A percentile compares a stretch with the other conserved stretches of the same genome.
Evolutionary conservation across 2,888 invertebrate species (phyloP).

Genomic region (Caenorhabditis drosophilae): DNA sequence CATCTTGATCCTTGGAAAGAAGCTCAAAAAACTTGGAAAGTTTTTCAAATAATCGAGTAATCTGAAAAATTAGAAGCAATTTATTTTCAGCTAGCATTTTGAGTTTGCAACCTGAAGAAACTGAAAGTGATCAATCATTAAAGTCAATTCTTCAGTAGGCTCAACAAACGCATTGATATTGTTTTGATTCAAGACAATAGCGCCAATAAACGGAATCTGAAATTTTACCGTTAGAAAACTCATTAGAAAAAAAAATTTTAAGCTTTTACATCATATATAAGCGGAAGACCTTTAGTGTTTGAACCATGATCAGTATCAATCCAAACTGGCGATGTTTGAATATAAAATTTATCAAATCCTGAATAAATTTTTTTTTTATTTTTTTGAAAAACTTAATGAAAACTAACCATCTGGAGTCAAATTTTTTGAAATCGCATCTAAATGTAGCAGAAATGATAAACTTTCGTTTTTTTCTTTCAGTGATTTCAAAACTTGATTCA

Average conservation of each 20-base stretch:
- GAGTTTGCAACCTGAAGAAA: slow-evolving; percentile 49
- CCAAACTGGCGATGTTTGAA: slow-evolving; percentile 56
- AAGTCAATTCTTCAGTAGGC: slow-evolving; percentile 49
- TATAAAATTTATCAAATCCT: slow-evolving; percentile 33
- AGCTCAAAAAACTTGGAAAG: slow-evolving; percentile 53
- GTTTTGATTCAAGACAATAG: slow-evolving; percentile 31
- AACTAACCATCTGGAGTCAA: not conserved
- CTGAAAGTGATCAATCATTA: slow-evolving; percentile 66
- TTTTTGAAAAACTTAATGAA: not conserved
- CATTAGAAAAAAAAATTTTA: too few species aligned
- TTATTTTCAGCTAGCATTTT: slow-evolving; percentile 2
- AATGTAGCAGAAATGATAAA: slow-evolving; percentile 2
- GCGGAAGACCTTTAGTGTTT: slow-evolving; percentile 42
- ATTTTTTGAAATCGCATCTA: not conserved
- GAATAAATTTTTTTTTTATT: slow-evolving; percentile 3
- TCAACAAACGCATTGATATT: slow-evolving; percentile 44
- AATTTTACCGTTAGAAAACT: not conserved
- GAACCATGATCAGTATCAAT: slow-evolving; percentile 57
- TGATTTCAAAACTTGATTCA: not conserved
- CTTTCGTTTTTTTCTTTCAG: slow-evolving; percentile 1
- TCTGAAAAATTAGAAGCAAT: slow-evolving; percentile 25
- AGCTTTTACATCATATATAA: slow-evolving; percentile 54
- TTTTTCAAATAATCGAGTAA: slow-evolving; percentile 33
- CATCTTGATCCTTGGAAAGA: slow-evolving; percentile 52
- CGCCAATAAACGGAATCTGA: slow-evolving; percentile 40